These are phyloP conservation scores for Pseudomyrmex gracilis DNA, from an alignment of 1,140 invertebrate species.

Conservation along the genomic window DNA sequence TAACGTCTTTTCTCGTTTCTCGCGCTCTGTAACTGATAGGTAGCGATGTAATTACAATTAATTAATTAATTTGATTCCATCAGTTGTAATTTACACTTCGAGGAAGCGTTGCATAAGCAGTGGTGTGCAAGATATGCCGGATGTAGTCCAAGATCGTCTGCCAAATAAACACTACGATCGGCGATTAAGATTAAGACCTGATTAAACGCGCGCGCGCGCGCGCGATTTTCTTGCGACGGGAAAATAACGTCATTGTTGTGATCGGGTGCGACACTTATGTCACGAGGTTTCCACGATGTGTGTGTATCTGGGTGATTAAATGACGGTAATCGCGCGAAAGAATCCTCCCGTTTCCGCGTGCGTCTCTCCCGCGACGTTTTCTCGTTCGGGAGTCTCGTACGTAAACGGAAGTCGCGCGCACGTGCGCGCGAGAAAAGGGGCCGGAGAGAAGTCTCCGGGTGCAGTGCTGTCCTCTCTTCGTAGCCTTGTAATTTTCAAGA, in stretches of 20 bases:
- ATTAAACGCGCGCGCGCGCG: not conserved
- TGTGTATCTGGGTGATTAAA: constrained; percentile 6
- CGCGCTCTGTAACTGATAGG: too few relatives aligned
- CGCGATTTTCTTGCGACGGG: not conserved
- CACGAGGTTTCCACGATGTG: not conserved
- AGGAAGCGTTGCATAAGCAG: too few relatives aligned
- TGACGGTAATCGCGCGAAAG: constrained; percentile 6
- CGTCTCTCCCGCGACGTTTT: constrained; percentile 5
- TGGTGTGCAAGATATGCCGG: not conserved
- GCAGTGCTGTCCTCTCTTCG: constrained; percentile 10
- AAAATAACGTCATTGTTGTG: not conserved
- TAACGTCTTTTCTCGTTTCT: too few relatives aligned
- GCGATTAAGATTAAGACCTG: not conserved
- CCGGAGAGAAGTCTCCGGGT: constrained; percentile 2
- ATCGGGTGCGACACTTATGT: constrained; percentile 10
- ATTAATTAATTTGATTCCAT: not conserved
- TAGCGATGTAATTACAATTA: too few relatives aligned
- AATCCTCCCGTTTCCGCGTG: constrained; percentile 28
- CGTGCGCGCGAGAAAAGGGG: constrained; percentile 44
- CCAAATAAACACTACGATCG: not conserved
- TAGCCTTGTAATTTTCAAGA: constrained; percentile 63
- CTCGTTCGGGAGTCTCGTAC: constrained; percentile 21
- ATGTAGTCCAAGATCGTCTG: too few relatives aligned
- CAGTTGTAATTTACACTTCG: too few relatives aligned
- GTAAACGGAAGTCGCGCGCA: constrained; percentile 23